Evolutionary conservation across 2,113 vertebrate genomes (phyloP).

Genomic region (Dromas ardeola): DNA sequence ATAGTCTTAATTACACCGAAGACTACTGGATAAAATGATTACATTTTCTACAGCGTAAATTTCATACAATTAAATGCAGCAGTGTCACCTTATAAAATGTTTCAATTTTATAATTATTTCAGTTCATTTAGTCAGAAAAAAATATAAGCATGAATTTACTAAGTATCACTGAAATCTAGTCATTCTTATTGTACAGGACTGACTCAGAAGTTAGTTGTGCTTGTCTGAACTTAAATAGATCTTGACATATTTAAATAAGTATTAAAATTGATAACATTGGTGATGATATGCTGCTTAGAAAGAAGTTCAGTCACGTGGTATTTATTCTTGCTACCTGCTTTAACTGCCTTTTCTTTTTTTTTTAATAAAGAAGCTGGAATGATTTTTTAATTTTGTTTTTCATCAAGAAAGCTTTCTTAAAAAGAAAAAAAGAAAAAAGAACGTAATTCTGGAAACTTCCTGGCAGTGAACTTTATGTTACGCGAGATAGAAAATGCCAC

Average conservation of each 20-base stretch:
- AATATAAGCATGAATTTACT: slow-evolving; percentile 77
- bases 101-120: slow-evolving; percentile 85
- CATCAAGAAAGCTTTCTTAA: not conserved
- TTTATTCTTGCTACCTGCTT: slow-evolving; percentile 61
- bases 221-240: slow-evolving; percentile 82
- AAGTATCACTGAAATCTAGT: slow-evolving; percentile 75
- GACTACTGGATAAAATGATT: slow-evolving; percentile 78
- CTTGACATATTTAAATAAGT: slow-evolving; percentile 79
- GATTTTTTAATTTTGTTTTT: slow-evolving; percentile 14
- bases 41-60: slow-evolving; percentile 79
- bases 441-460: slow-evolving; percentile 55
- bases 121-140: slow-evolving; percentile 81
- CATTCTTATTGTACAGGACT: slow-evolving; percentile 65
- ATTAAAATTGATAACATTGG: slow-evolving; percentile 75
- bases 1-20: slow-evolving; percentile 78
- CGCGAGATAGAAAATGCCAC: slow-evolving; percentile 54
- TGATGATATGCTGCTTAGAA: slow-evolving; percentile 63
- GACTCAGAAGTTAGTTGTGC: slow-evolving; percentile 77
- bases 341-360: not conserved
- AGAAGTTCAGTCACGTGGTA: slow-evolving; percentile 59
- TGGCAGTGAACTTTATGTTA: slow-evolving; percentile 55
- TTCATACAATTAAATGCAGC: slow-evolving; percentile 79
- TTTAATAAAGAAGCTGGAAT: not conserved
- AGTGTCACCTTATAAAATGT: slow-evolving; percentile 79
- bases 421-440: not conserved